phyloP scores from a whole-genome alignment of 2,888 invertebrate species.

The Drosophila setosimentum region DNA sequence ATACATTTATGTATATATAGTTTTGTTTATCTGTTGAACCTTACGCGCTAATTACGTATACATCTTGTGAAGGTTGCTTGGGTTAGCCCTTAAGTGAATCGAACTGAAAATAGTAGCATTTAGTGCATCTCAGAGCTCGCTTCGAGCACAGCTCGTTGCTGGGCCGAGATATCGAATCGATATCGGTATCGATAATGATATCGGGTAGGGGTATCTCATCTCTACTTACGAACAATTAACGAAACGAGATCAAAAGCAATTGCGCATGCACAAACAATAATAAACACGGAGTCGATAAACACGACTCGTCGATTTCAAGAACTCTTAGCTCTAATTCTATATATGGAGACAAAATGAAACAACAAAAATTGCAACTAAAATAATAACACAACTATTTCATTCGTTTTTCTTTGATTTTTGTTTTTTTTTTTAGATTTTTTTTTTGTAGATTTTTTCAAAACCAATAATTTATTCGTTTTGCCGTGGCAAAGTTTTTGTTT shows the following conservation, averaged over 20 bases:
- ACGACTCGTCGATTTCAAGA: constrained; percentile 32
- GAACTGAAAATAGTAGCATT: constrained; percentile 48
- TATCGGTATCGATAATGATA: constrained; percentile 37
- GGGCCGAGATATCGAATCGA: constrained; percentile 32
- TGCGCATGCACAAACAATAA: constrained; percentile 49
- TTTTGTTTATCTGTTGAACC: constrained; percentile 63
- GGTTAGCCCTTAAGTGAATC: constrained; percentile 60
- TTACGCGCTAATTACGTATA: constrained; percentile 85
- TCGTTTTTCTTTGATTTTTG: constrained; percentile 64
- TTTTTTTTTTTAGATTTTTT: constrained; percentile 38
- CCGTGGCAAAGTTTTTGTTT: constrained; percentile 56
- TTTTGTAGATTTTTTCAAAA: constrained; percentile 63
- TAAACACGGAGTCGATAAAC: background rate
- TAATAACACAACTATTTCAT: constrained; percentile 70
- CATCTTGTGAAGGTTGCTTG: constrained; percentile 83
- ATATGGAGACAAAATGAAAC: constrained; percentile 31
- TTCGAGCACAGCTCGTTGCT: constrained; percentile 69
- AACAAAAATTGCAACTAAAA: constrained; percentile 61
- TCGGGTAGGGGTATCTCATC: constrained; percentile 33
- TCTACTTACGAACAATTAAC: constrained; percentile 68
- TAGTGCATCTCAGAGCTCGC: constrained; percentile 20
- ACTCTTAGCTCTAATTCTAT: constrained; percentile 47
- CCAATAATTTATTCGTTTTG: constrained; percentile 73
- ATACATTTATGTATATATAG: constrained; percentile 50
- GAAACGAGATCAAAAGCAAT: constrained; percentile 74